These are phyloP conservation scores for Elegia similella DNA, from an alignment of 2,888 invertebrate species.

Conservation along the genomic window DNA sequence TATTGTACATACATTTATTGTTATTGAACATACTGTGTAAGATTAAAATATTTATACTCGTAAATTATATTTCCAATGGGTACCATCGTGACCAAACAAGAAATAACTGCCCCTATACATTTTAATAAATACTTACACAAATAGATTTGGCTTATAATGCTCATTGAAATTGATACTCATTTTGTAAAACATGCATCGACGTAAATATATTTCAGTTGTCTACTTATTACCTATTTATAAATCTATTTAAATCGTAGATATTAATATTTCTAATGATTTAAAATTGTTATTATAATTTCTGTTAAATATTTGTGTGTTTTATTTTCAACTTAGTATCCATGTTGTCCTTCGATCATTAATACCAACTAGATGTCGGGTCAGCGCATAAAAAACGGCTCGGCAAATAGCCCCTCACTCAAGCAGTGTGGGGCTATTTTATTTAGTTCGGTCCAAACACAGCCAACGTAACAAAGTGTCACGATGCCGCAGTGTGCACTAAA, in stretches of 20 bases:
- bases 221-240: neutral
- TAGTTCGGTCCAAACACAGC: too few relatives aligned
- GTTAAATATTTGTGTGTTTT: conserved; percentile 7
- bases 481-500: too few relatives aligned
- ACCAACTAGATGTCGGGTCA: too few relatives aligned
- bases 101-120: neutral
- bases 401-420: too few relatives aligned
- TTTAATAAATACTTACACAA: neutral
- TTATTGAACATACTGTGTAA: conserved; percentile 1
- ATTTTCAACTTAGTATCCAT: too few relatives aligned
- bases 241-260: conserved; percentile 1
- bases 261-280: neutral
- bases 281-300: conserved; percentile 12
- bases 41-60: neutral
- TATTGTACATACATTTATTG: conserved; percentile 12
- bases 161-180: conserved; percentile 10
- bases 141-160: neutral
- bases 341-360: too few relatives aligned
- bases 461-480: too few relatives aligned
- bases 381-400: too few relatives aligned
- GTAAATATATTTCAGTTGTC: neutral
- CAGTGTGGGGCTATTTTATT: too few relatives aligned
- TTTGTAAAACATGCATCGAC: neutral
- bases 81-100: conserved; percentile 9
- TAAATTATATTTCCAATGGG: conserved; percentile 10